Percentiles rank a stretch among this genome's conserved stretches.
Evolutionary conservation across 2,113 vertebrate species (phyloP).

Genomic region (Hepsetus odoe): DNA sequence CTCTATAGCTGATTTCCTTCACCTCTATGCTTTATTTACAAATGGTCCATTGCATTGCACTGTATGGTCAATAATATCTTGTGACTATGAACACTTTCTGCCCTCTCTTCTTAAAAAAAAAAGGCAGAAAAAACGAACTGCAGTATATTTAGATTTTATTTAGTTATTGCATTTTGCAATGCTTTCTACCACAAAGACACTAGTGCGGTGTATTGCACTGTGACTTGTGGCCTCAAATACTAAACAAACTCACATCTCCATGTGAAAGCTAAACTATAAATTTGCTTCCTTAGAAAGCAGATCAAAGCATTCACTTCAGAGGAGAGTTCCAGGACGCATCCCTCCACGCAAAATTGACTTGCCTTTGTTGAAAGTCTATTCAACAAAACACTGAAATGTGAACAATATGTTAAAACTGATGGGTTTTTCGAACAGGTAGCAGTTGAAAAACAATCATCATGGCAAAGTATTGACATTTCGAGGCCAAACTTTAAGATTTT

Average conservation of each 20-base stretch:
- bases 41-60: neutral
- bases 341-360: neutral
- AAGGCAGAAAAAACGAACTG: neutral
- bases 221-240: neutral
- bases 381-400: neutral
- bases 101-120: neutral
- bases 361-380: neutral
- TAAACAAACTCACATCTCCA: slow-evolving; percentile 45
- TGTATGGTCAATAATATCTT: neutral
- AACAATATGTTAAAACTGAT: neutral
- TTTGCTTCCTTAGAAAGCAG: slow-evolving; percentile 77
- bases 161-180: neutral
- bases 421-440: neutral
- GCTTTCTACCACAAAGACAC: neutral
- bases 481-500: neutral
- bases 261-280: slow-evolving; percentile 31
- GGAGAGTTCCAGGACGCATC: slow-evolving; percentile 43
- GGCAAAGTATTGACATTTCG: neutral
- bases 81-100: neutral
- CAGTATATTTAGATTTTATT: neutral
- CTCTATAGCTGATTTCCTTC: neutral
- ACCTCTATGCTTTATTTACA: neutral
- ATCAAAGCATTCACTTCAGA: slow-evolving; percentile 53
- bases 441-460: neutral
- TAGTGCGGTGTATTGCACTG: neutral